Evolutionary conservation across 2,113 vertebrate species (phyloP).

Genomic region (Lipophrys pholis): DNA sequence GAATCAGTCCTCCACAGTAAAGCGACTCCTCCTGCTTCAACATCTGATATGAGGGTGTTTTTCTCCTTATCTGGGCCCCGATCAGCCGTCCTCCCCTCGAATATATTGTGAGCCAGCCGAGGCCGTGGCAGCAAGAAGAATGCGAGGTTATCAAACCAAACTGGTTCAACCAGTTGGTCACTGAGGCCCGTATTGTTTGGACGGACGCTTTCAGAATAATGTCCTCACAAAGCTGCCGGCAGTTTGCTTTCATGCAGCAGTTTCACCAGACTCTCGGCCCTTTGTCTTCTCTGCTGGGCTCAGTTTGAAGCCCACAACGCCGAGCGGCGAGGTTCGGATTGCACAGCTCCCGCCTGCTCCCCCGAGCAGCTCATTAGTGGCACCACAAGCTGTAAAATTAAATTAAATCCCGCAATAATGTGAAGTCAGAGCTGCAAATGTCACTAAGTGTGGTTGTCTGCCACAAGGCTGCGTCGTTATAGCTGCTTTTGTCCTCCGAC

Average conservation of each 20-base stretch:
- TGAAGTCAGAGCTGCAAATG: background rate
- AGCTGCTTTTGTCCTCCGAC: background rate
- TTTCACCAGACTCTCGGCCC: background rate
- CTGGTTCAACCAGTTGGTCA: conserved; percentile 52
- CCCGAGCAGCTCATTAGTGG: too few relatives aligned
- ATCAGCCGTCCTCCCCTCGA: background rate
- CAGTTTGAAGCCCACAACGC: too few relatives aligned
- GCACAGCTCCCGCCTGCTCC: too few relatives aligned
- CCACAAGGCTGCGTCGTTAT: background rate
- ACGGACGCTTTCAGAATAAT: conserved; percentile 15
- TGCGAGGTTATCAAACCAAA: conserved; percentile 39
- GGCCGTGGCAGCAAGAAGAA: conserved; percentile 32
- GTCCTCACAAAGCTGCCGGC: conserved; percentile 15
- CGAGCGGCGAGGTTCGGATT: too few relatives aligned
- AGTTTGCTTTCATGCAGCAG: background rate
- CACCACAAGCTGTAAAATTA: conserved; percentile 13
- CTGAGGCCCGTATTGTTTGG: conserved; percentile 3
- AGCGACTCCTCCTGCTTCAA: background rate
- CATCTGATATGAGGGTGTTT: too few relatives aligned
- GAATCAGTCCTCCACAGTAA: conserved; percentile 11
- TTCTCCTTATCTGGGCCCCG: too few relatives aligned
- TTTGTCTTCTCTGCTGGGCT: too few relatives aligned
- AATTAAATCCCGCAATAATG: background rate
- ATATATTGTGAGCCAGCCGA: conserved; percentile 4
- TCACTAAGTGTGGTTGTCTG: conserved; percentile 6